phyloP scores from a whole-genome alignment of 2,113 vertebrate genomes.

The Mobula hypostoma region DNA sequence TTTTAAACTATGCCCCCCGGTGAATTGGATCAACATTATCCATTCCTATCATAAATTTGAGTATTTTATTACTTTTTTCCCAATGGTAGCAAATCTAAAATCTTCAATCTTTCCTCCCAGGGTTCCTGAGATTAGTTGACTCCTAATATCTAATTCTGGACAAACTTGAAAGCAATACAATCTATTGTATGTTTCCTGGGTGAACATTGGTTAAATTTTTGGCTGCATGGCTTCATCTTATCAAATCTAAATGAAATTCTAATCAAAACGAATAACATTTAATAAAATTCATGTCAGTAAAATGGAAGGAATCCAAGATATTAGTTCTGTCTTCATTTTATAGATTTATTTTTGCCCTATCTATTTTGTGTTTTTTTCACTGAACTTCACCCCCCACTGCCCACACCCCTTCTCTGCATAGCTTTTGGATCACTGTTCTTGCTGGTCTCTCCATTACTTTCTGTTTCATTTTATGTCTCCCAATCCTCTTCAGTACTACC shows the following conservation, averaged over 20 bases:
- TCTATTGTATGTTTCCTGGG: not conserved
- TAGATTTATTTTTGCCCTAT: not conserved
- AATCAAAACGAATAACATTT: too few species aligned
- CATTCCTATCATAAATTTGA: not conserved
- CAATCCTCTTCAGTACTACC: too few species aligned
- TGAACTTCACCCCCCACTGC: too few species aligned
- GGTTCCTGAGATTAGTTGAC: not conserved
- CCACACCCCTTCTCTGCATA: too few species aligned
- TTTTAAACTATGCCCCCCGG: not conserved
- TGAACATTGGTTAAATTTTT: too few species aligned
- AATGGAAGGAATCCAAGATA: not conserved
- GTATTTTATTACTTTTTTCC: not conserved
- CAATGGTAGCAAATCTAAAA: not conserved
- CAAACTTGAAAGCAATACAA: not conserved
- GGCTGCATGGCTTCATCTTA: not conserved
- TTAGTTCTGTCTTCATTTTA: not conserved
- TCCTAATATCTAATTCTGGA: too few species aligned
- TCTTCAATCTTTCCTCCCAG: not conserved
- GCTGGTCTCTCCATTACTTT: not conserved
- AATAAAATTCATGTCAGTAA: not conserved
- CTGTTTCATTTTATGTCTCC: not conserved
- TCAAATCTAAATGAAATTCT: too few species aligned
- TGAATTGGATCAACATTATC: not conserved
- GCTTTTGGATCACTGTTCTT: not conserved
- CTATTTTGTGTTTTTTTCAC: not conserved